Percentiles rank a stretch among this genome's conserved stretches.
Evolutionary conservation across 2,888 invertebrate species (phyloP).

Genomic region (Cosmorhoe ocellata): DNA sequence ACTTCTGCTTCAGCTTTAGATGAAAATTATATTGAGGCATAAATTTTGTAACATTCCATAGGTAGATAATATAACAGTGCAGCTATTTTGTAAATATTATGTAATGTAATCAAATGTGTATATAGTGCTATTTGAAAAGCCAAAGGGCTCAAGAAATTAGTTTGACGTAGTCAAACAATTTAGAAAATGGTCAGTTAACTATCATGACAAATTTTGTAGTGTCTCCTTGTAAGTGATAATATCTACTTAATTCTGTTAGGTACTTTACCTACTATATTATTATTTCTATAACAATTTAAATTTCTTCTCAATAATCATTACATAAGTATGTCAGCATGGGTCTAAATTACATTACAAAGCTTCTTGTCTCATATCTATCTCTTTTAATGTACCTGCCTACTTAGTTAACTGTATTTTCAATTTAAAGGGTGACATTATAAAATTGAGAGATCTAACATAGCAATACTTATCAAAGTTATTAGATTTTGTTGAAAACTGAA

Average conservation of each 20-base stretch:
- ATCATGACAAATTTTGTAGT: conserved; percentile 23
- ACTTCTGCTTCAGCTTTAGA: conserved; percentile 56
- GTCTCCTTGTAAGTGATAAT: conserved; percentile 4
- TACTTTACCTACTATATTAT: neutral
- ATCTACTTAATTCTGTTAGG: neutral
- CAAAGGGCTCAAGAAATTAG: conserved; percentile 42
- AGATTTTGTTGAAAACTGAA: conserved; percentile 42
- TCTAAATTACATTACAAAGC: too few relatives aligned
- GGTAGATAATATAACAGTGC: conserved; percentile 55
- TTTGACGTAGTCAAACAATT: conserved; percentile 46
- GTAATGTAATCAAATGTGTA: conserved; percentile 64
- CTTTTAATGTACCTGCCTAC: neutral
- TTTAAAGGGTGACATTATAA: conserved; percentile 30
- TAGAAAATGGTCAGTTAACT: conserved; percentile 33
- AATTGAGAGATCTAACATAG: conserved; percentile 32
- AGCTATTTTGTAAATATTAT: conserved; percentile 71
- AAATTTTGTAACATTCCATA: conserved; percentile 71
- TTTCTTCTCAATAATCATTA: too few relatives aligned
- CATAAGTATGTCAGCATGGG: too few relatives aligned
- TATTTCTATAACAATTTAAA: too few relatives aligned
- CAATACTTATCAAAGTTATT: conserved; percentile 32
- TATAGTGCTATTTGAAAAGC: conserved; percentile 58
- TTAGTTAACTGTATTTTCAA: neutral
- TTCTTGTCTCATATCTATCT: neutral
- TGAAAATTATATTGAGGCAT: conserved; percentile 45